Percentiles rank a stretch among this genome's conserved stretches.
These are phyloP conservation scores for Leptobrachium ailaonicum DNA, from an alignment of 2,113 vertebrate genomes.

Conservation along the genomic window DNA sequence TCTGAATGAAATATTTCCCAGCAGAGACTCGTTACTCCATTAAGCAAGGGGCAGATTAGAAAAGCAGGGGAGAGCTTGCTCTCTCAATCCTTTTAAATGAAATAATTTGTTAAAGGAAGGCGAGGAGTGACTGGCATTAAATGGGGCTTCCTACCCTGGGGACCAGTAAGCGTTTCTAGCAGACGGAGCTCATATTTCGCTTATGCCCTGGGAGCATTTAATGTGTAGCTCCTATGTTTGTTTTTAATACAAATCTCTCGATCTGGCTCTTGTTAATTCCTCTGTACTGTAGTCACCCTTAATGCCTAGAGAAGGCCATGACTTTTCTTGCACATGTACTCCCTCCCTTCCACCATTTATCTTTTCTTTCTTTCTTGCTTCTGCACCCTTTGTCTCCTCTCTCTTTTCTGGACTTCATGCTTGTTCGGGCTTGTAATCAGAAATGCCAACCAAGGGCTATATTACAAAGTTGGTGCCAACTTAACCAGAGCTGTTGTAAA, in stretches of 20 bases:
- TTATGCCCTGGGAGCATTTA: constrained; percentile 23
- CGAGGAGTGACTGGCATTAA: constrained; percentile 13
- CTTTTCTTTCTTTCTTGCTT: neutral
- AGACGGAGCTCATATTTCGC: constrained; percentile 31
- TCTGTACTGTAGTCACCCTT: constrained; percentile 6
- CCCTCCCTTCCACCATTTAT: neutral
- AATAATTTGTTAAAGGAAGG: constrained; percentile 43
- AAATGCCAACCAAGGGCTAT: too few relatives aligned
- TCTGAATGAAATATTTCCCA: neutral
- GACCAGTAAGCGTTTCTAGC: constrained; percentile 29
- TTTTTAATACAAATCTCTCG: constrained; percentile 27
- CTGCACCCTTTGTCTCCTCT: neutral
- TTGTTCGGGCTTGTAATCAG: too few relatives aligned
- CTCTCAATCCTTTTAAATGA: constrained; percentile 26
- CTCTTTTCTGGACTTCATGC: too few relatives aligned
- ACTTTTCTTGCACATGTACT: too few relatives aligned
- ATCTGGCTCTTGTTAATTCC: constrained; percentile 37
- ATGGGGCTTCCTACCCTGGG: constrained; percentile 23
- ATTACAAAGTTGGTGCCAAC: too few relatives aligned
- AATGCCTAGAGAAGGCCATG: neutral
- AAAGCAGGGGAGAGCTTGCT: constrained; percentile 8
- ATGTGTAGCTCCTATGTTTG: constrained; percentile 26
- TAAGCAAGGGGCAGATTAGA: constrained; percentile 5
- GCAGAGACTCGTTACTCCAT: neutral
- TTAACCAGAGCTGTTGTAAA: too few relatives aligned